These are phyloP conservation scores for Chrysopilus asiliformis DNA, from an alignment of 2,888 invertebrate species.

Conservation along the genomic window DNA sequence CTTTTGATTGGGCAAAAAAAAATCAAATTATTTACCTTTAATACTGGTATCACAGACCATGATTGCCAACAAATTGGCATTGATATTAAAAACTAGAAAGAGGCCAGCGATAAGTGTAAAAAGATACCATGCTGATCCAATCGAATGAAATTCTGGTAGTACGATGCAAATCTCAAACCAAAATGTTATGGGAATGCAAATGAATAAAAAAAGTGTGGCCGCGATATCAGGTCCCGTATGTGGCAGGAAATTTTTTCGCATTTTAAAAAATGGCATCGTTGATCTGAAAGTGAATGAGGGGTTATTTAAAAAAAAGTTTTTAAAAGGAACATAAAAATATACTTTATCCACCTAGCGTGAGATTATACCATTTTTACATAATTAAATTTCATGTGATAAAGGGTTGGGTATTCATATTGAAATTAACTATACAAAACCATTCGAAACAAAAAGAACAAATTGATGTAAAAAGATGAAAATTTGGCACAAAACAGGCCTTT, in stretches of 20 bases:
- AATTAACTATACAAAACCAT: too few species aligned
- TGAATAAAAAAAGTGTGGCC: constrained; percentile 14
- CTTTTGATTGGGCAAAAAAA: background rate
- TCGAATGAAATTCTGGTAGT: constrained; percentile 50
- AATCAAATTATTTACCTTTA: constrained; percentile 33
- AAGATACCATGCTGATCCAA: constrained; percentile 40
- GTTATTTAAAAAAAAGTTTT: too few species aligned
- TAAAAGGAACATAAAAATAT: too few species aligned
- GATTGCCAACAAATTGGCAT: constrained; percentile 63
- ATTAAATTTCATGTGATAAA: too few species aligned
- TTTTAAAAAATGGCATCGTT: too few species aligned
- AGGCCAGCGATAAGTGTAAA: constrained; percentile 49
- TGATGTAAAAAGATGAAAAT: too few species aligned
- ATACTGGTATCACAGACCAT: constrained; percentile 67
- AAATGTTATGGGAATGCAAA: constrained; percentile 26
- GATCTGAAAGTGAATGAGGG: too few species aligned
- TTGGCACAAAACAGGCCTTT: too few species aligned
- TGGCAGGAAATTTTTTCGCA: constrained; percentile 22
- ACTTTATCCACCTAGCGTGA: too few species aligned
- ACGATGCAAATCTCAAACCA: constrained; percentile 49
- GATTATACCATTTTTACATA: too few species aligned
- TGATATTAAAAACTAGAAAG: constrained; percentile 62
- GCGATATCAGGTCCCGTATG: constrained; percentile 23
- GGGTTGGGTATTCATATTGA: too few species aligned
- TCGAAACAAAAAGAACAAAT: too few species aligned